Evolutionary conservation across 2,797 vertebrate genomes (phyloP), one percentile per base, ranked within the genome.

Genomic region (Myotis vivesi): DNA sequence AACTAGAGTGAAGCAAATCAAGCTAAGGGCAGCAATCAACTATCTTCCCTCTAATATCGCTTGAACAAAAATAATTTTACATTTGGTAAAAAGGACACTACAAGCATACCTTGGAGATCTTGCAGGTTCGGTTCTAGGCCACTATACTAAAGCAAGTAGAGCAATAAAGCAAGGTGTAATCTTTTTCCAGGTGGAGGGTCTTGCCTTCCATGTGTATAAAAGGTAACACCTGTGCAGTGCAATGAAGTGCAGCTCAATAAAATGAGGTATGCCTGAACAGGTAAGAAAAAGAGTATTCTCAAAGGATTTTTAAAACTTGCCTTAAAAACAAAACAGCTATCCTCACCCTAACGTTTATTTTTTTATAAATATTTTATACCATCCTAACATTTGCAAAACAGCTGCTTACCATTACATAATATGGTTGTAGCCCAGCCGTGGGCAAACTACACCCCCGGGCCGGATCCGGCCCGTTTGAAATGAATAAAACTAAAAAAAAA

Each of bases 51-150:
- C 25, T 44, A 64, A 57, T 66, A 44, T 73, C 17, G 84, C 36
- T 64, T 59, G 44, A 75, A 71, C 55, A 90, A 95, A 95, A 92
- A 85, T 53, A 80, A 80, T 80, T 81, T 94, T 81, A 68, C 11
- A 55, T 51, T 64, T 92, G 17, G 15, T 81, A 84, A 87, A 95
- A 95, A 72, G 57, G 38, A 93, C 81, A 46, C 76, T 41, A 23
- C n/a, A 51, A n/a, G 44, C 20, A 25, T 66, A 46, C 59, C 20
- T 49, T 30, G n/a, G 44, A 68, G 62, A 51, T 51, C 23, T 16
- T 49, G 30, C 25, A 57, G 41, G 44, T 83, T 66, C 1, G 0
- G 62, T 68, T 51, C n/a, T 15, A 51, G 41, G 64, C 41, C 41
- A 46, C 30, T 20, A 30, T n/a, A 23, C 16, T 66, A 66, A 66